These are phyloP conservation scores for Decapterus maruadsi DNA, from an alignment of 2,797 vertebrate genomes.

Conservation along the genomic window DNA sequence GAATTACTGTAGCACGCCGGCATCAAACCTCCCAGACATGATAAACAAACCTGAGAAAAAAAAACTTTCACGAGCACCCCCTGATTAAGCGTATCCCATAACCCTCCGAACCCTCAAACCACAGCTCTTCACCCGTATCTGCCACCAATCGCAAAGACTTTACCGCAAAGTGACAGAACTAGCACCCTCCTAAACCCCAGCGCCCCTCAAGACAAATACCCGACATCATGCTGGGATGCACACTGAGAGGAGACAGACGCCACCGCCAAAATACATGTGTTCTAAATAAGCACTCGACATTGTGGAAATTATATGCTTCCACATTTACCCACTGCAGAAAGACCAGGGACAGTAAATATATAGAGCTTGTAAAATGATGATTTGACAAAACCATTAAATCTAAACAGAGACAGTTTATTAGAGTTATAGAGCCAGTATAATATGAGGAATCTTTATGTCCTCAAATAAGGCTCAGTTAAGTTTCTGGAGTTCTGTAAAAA, in stretches of 20 bases:
- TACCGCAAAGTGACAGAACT: constrained; percentile 73
- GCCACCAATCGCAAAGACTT: constrained; percentile 58
- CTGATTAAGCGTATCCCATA: constrained; percentile 40
- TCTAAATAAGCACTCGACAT: constrained; percentile 83
- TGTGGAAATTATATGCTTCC: constrained; percentile 81
- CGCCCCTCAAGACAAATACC: constrained; percentile 62
- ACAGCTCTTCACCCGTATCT: constrained; percentile 45
- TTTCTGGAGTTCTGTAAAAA: constrained; percentile 25
- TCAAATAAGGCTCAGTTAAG: constrained; percentile 35
- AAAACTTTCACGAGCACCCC: constrained; percentile 31
- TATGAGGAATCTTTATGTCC: constrained; percentile 52
- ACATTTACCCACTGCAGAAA: constrained; percentile 76
- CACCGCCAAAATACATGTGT: constrained; percentile 82
- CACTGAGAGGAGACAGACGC: constrained; percentile 75
- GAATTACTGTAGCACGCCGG: constrained; percentile 31
- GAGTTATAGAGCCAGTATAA: constrained; percentile 52
- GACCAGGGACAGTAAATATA: constrained; percentile 76
- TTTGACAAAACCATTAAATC: constrained; percentile 77
- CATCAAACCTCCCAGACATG: constrained; percentile 34
- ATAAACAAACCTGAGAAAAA: constrained; percentile 35
- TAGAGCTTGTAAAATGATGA: constrained; percentile 76
- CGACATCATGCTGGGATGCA: constrained; percentile 62
- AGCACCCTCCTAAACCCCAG: constrained; percentile 68
- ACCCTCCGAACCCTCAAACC: constrained; percentile 57
- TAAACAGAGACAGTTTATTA: constrained; percentile 73